Conservation (phyloP, 2,888 invertebrate species). For the Limnephilus lunatus region DNA sequence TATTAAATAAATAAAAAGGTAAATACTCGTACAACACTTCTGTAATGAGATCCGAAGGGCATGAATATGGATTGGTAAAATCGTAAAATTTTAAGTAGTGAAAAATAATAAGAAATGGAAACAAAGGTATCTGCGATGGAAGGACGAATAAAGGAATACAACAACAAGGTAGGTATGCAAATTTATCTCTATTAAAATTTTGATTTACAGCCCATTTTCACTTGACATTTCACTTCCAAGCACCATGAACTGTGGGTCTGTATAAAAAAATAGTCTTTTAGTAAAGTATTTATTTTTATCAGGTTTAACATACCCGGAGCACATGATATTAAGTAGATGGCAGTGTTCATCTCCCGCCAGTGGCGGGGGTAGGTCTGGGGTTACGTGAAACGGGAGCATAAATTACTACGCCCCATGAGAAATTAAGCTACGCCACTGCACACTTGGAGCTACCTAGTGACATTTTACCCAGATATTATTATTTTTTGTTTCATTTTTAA, state of each 20-base stretch:
- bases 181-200: no score
- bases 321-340: constrained; percentile 47
- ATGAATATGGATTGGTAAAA: no score
- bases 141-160: no score
- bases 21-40: no score
- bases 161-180: no score
- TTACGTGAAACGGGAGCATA: constrained; percentile 65
- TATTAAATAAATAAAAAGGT: no score
- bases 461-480: background rate
- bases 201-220: background rate
- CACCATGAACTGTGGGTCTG: background rate
- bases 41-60: no score
- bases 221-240: background rate
- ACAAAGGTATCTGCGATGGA: no score
- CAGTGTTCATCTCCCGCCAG: constrained; percentile 37
- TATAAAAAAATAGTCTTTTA: background rate
- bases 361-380: constrained; percentile 39
- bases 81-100: no score
- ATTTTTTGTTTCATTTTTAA: background rate
- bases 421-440: constrained; percentile 63
- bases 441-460: constrained; percentile 30
- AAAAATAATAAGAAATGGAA: no score
- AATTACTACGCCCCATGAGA: constrained; percentile 65
- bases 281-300: constrained; percentile 51
- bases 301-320: constrained; percentile 28